A percentile compares a stretch with the other conserved stretches of the same genome.
These are phyloP conservation scores for Cherax destructor DNA, from an alignment of 1,140 invertebrate species.

Conservation along the genomic window DNA sequence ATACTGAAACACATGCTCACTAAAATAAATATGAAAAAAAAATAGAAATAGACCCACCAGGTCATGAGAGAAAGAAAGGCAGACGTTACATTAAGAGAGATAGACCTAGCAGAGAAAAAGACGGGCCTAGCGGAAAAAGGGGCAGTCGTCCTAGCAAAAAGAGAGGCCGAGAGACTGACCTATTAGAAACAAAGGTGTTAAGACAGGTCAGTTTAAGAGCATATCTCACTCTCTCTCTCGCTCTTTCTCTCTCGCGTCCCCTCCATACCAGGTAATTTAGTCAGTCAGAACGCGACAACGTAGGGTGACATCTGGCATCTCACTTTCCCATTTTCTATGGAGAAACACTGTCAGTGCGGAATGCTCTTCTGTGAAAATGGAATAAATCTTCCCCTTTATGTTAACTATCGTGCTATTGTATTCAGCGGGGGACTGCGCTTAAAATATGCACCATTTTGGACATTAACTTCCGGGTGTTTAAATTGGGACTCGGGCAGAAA, in stretches of 20 bases:
- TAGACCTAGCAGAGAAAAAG: background rate
- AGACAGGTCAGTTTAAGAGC: background rate
- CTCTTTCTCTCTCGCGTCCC: background rate
- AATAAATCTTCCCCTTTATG: background rate
- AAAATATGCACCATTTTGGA: background rate
- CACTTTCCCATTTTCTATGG: background rate
- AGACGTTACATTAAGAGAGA: too few species aligned
- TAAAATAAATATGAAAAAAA: too few species aligned
- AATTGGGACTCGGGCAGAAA: background rate
- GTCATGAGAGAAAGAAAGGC: too few species aligned
- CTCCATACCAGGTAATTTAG: background rate
- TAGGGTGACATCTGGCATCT: conserved; percentile 1
- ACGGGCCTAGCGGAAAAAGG: background rate
- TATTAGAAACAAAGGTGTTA: background rate
- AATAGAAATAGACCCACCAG: too few species aligned
- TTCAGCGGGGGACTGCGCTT: background rate
- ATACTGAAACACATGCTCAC: too few species aligned
- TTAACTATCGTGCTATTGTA: background rate
- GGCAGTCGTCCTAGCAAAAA: too few species aligned
- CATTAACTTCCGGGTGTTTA: background rate
- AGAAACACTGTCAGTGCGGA: background rate
- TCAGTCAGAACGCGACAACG: background rate
- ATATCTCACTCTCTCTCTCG: background rate
- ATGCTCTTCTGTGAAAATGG: background rate
- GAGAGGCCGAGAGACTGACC: background rate